Base-by-base conservation (phyloP, 2,888 invertebrate genomes). In the Crocallis elinguaria region DNA sequence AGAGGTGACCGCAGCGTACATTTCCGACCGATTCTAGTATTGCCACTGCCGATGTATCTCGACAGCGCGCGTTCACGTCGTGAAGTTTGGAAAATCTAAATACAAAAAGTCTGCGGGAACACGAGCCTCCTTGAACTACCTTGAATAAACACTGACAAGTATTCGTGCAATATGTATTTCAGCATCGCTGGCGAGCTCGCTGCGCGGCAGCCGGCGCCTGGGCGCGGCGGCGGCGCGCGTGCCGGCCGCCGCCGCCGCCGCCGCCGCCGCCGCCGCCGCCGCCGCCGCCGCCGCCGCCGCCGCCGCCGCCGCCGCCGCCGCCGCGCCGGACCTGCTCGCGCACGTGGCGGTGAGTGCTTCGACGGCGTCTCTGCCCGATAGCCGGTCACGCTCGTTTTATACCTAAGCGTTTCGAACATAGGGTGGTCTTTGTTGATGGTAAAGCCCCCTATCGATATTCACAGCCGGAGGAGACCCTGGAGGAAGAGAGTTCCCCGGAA, bases 131-230 rank as follows among this genome's bases (percentile, higher is more conserved):
- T n/a, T n/a, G n/a, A n/a, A n/a, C n/a, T n/a, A n/a, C n/a, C n/a
- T n/a, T n/a, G n/a, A n/a, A n/a, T n/a, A n/a, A n/a, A n/a, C n/a
- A n/a, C n/a, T n/a, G n/a, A n/a, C n/a, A n/a, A n/a, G n/a, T n/a
- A n/a, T n/a, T n/a, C n/a, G n/a, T n/a, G n/a, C n/a, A n/a, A n/a
- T n/a, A n/a, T n/a, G n/a, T n/a, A 30, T 57, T 55, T 1, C 71
- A 81, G 81, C 67, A 17, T 77, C 75, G 0, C 45, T 67, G 19
- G 49, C 50, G 46, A 72, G 58, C 9, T 67, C 79, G 42, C 29
- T 70, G 0, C 82, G 87, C 32, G 71, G 71, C 46, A 82, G 84
- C 30, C 70, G 25, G 1, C 80, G 88, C 32, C 70, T 9, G n/a
- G 25, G 25, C 25, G 3, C 25, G 25, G 7, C n/a, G n/a, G 1